Evolutionary conservation across 2,113 vertebrate genomes (phyloP).

Genomic region (Marmota flaviventris): DNA sequence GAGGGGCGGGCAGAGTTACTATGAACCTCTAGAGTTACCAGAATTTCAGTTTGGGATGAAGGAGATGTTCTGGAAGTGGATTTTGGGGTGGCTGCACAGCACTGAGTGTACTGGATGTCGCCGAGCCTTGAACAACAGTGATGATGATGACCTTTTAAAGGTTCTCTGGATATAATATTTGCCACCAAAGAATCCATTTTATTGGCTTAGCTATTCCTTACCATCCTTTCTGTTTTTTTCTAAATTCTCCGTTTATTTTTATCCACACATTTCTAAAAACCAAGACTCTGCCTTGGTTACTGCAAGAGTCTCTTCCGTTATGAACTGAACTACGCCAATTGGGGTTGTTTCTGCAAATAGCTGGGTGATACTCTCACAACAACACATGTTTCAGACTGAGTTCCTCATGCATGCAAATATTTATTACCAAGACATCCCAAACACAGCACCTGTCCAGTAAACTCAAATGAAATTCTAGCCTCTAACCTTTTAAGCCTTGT

Average conservation of each 20-base stretch:
- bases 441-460: not conserved
- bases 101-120: not conserved
- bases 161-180: not conserved
- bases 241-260: not conserved
- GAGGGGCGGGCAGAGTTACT: fast-evolving
- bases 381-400: not conserved
- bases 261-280: not conserved
- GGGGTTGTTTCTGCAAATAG: not conserved
- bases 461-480: not conserved
- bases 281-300: not conserved
- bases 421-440: constrained; percentile 34
- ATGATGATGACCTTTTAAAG: not conserved
- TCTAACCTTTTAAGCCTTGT: not conserved
- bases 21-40: not conserved
- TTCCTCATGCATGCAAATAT: not conserved
- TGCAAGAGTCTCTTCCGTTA: not conserved
- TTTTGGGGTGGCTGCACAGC: no score
- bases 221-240: not conserved
- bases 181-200: not conserved
- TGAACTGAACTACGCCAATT: not conserved
- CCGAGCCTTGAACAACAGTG: not conserved
- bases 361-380: not conserved
- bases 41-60: not conserved
- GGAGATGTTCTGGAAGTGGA: not conserved
- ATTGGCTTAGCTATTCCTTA: not conserved